These are phyloP conservation scores for Eristalis arbustorum DNA, from an alignment of 2,888 invertebrate genomes.

Conservation along the genomic window DNA sequence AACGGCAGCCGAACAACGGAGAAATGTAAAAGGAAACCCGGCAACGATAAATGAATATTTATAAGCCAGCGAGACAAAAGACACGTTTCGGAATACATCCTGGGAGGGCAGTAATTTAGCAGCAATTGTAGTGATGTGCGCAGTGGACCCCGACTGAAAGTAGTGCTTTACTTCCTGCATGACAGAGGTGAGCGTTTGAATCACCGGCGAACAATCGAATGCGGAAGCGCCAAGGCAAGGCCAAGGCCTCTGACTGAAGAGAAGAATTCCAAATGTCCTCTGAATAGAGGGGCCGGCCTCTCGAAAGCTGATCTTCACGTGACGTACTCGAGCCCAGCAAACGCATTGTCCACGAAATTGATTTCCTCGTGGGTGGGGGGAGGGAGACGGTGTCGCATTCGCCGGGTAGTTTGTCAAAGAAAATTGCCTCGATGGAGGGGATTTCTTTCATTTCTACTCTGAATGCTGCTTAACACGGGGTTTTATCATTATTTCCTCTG, in stretches of 20 bases:
- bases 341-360: neutral
- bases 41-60: slow-evolving; percentile 39
- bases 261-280: neutral
- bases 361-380: neutral
- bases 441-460: no score
- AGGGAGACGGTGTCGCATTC: neutral
- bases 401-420: neutral
- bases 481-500: no score
- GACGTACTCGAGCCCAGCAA: neutral
- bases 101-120: slow-evolving; percentile 24
- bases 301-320: neutral
- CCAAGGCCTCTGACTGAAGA: neutral
- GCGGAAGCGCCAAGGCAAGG: neutral
- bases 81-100: slow-evolving; percentile 16
- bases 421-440: no score
- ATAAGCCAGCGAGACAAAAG: slow-evolving; percentile 30
- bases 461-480: no score
- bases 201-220: neutral
- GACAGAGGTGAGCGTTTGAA: neutral
- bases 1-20: neutral
- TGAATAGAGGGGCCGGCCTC: neutral
- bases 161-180: neutral
- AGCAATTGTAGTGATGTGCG: slow-evolving; percentile 2
- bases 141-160: neutral
- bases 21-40: neutral